Evolutionary conservation across 2,113 vertebrate species (phyloP).

Genomic region (Chaetorhynchus papuensis): DNA sequence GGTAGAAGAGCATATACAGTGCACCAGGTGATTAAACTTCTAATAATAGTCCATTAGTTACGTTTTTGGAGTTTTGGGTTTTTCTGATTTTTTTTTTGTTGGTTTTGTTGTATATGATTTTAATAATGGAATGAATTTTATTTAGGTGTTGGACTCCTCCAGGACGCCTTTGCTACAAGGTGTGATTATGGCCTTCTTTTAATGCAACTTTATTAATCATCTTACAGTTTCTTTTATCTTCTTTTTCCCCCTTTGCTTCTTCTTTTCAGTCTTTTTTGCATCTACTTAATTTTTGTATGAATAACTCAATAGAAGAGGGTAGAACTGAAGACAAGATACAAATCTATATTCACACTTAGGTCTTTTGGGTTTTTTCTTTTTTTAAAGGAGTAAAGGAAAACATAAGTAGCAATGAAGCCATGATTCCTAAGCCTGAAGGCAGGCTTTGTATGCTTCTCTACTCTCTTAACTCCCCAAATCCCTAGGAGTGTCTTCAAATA

Average conservation of each 20-base stretch:
- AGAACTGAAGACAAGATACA: not conserved
- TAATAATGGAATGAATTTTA: conserved; percentile 67
- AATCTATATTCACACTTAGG: not conserved
- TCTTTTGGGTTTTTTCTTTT: not conserved
- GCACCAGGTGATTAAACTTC: not conserved
- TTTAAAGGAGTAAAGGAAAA: not conserved
- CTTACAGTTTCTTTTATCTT: not conserved
- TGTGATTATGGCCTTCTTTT: conserved; percentile 70
- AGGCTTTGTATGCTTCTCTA: not conserved
- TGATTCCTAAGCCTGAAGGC: not conserved
- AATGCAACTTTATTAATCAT: conserved; percentile 19
- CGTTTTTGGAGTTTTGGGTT: not conserved
- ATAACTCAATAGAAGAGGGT: not conserved
- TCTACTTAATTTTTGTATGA: not conserved
- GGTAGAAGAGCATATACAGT: not conserved
- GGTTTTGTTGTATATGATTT: not conserved
- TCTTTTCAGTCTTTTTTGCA: not conserved
- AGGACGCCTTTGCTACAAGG: conserved; percentile 85
- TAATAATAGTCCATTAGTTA: not conserved
- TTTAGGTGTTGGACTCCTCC: conserved; percentile 82
- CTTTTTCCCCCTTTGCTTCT: not conserved
- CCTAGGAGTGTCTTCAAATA: not conserved
- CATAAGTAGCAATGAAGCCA: not conserved
- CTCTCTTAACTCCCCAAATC: not conserved
- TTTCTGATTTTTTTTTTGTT: not conserved